These are phyloP conservation scores for Sycophila sp. DNA, from an alignment of 1,140 invertebrate species.

Conservation along the genomic window DNA sequence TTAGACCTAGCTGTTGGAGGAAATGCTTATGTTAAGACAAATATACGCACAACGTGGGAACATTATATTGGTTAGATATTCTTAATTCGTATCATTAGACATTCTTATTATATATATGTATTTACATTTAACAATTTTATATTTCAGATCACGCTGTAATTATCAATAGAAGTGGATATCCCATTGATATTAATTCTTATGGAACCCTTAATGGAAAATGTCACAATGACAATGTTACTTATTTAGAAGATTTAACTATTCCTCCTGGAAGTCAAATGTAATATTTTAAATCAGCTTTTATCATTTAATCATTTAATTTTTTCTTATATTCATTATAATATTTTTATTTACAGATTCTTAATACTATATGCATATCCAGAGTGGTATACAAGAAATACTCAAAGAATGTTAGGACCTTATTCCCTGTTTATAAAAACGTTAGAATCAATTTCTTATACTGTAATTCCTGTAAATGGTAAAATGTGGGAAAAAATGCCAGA, in stretches of 20 bases:
- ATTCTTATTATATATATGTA: neutral
- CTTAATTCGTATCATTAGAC: neutral
- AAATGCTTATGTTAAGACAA: conserved; percentile 59
- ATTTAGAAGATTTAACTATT: conserved; percentile 58
- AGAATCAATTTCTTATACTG: conserved; percentile 51
- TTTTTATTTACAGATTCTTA: conserved; percentile 60
- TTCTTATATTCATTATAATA: neutral
- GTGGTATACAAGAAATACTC: conserved; percentile 60
- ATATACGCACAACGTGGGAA: conserved; percentile 60
- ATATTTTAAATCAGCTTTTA: neutral
- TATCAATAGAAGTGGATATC: conserved; percentile 60
- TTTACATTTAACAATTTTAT: conserved; percentile 24
- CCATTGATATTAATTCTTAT: conserved; percentile 58
- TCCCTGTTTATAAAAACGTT: conserved; percentile 56
- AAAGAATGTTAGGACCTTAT: conserved; percentile 51
- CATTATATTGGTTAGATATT: conserved; percentile 63
- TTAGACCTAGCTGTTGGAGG: conserved; percentile 64
- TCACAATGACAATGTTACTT: conserved; percentile 36
- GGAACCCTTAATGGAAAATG: conserved; percentile 4
- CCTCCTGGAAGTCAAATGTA: conserved; percentile 64
- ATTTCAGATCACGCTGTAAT: conserved; percentile 67
- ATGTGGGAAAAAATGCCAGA: conserved; percentile 60
- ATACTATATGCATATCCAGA: conserved; percentile 52
- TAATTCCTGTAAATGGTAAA: conserved; percentile 57
- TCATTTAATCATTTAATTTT: conserved; percentile 10